phyloP scores from a whole-genome alignment of 2,113 vertebrate species.

The Agapornis roseicollis region DNA sequence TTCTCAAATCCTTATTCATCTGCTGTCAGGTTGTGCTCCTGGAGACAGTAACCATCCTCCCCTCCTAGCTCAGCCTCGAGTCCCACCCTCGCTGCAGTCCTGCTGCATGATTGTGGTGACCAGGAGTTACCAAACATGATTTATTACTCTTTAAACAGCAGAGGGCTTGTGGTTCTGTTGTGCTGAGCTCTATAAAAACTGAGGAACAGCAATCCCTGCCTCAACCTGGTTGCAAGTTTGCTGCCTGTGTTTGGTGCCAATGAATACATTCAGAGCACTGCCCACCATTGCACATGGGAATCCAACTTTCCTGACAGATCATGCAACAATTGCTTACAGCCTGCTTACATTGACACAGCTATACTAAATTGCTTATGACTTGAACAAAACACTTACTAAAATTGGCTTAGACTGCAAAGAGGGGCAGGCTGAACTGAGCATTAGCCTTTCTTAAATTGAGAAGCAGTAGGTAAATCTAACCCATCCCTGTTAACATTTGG shows the following conservation, averaged over 20 bases:
- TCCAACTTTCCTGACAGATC: neutral
- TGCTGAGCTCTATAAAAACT: neutral
- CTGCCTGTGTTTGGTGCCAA: accelerated
- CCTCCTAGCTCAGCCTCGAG: neutral
- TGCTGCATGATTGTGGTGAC: neutral
- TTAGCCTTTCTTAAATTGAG: neutral
- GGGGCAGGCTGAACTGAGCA: neutral
- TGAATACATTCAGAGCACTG: neutral
- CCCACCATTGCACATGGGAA: neutral
- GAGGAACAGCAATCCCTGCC: neutral
- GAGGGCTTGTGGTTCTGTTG: neutral
- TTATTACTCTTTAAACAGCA: neutral
- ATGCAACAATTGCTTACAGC: neutral
- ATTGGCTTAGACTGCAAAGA: neutral
- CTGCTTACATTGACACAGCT: neutral
- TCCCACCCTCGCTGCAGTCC: neutral
- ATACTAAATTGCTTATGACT: neutral
- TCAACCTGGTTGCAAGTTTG: neutral
- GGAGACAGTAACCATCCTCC: neutral
- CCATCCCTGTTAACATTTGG: accelerated
- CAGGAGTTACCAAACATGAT: neutral
- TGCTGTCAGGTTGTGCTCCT: neutral
- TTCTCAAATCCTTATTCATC: neutral
- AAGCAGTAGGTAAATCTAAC: neutral
- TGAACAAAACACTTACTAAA: neutral